These are phyloP conservation scores for Esperia sulphurella DNA, from an alignment of 2,888 invertebrate genomes.

Conservation along the genomic window DNA sequence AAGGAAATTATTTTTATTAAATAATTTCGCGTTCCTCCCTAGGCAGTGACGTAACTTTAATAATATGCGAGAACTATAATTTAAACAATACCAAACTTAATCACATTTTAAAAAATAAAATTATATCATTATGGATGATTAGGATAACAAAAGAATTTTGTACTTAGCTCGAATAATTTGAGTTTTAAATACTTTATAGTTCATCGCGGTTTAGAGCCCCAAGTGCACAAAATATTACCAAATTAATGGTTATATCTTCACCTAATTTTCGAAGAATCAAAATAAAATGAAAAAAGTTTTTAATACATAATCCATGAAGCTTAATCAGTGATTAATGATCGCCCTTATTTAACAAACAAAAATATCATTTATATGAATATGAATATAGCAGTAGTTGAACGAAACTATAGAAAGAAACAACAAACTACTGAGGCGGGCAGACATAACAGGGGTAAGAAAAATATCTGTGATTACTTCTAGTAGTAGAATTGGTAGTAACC, in stretches of 20 bases:
- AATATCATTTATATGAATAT: too few species aligned
- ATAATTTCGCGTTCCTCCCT: slow-evolving; percentile 35
- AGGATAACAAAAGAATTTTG: slow-evolving; percentile 24
- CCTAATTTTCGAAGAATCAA: too few species aligned
- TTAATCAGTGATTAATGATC: too few species aligned
- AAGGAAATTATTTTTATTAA: slow-evolving; percentile 33
- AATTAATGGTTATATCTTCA: not conserved
- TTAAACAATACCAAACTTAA: slow-evolving; percentile 25
- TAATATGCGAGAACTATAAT: slow-evolving; percentile 27
- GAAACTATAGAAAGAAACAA: too few species aligned
- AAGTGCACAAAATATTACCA: not conserved
- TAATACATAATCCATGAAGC: too few species aligned
- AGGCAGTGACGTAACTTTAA: slow-evolving; percentile 50
- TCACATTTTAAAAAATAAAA: slow-evolving; percentile 22
- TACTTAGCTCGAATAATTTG: slow-evolving; percentile 32
- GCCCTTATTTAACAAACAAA: too few species aligned
- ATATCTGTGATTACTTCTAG: too few species aligned
- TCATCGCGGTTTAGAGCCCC: slow-evolving; percentile 20
- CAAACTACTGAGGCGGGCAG: too few species aligned
- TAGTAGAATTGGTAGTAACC: too few species aligned
- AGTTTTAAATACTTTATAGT: slow-evolving; percentile 24
- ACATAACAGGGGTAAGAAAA: too few species aligned
- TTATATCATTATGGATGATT: slow-evolving; percentile 26
- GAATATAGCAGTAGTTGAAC: too few species aligned
- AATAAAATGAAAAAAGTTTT: too few species aligned